Conservation (phyloP, 2,113 vertebrate species). For the Pitta sordida region DNA sequence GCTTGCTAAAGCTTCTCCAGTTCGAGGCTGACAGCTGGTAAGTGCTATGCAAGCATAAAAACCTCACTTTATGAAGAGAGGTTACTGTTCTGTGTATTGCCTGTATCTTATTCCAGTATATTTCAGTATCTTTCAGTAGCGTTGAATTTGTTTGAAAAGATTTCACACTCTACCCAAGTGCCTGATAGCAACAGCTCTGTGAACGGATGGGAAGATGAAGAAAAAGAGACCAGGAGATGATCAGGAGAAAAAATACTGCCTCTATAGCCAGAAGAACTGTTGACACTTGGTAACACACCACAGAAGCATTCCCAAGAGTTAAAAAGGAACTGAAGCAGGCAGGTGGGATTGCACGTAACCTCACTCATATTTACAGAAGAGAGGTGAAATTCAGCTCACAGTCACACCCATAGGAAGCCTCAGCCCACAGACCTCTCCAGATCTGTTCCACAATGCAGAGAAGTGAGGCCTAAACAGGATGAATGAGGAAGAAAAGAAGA, state of each 20-base stretch:
- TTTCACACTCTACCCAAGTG: not conserved
- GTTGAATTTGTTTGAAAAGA: not conserved
- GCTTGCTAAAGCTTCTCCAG: not conserved
- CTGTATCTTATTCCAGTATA: too few relatives aligned
- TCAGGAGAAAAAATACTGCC: not conserved
- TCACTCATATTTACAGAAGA: not conserved
- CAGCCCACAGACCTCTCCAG: not conserved
- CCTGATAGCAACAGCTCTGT: not conserved
- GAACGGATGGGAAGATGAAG: not conserved
- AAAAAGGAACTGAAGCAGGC: not conserved
- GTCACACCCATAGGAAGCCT: not conserved
- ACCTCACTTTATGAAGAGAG: not conserved
- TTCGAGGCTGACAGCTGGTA: not conserved
- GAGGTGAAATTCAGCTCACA: not conserved
- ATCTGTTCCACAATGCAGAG: not conserved
- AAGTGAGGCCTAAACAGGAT: not conserved
- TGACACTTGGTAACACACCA: not conserved
- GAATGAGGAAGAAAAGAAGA: not conserved
- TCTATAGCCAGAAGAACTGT: not conserved
- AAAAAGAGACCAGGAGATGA: not conserved
- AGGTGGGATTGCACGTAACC: not conserved
- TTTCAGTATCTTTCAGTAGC: not conserved
- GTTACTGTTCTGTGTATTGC: not conserved
- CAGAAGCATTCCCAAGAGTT: not conserved
- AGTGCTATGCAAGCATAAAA: not conserved